These are phyloP conservation scores for Acleris literana DNA, from an alignment of 2,888 invertebrate genomes.

Conservation along the genomic window DNA sequence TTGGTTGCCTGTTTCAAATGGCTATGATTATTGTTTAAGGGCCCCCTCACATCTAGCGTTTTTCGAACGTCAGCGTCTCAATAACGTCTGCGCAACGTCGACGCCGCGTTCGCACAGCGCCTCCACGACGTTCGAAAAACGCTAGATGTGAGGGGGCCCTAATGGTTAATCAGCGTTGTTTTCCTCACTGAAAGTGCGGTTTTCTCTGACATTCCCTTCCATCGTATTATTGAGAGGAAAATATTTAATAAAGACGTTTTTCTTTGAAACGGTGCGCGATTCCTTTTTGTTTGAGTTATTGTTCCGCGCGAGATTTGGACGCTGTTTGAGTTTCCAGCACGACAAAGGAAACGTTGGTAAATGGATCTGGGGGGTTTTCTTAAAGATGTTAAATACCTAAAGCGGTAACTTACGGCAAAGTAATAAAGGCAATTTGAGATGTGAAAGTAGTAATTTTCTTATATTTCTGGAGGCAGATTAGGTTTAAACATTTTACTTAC, in stretches of 20 bases:
- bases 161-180: constrained; percentile 43
- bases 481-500: too few relatives aligned
- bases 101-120: too few relatives aligned
- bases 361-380: neutral
- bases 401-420: neutral
- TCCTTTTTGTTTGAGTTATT: constrained; percentile 40
- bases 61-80: too few relatives aligned
- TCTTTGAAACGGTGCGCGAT: constrained; percentile 53
- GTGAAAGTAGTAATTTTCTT: too few relatives aligned
- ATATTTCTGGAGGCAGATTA: too few relatives aligned
- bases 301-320: constrained; percentile 42
- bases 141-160: too few relatives aligned
- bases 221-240: constrained; percentile 55
- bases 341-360: constrained; percentile 45
- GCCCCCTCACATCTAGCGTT: too few relatives aligned
- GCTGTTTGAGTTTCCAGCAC: constrained; percentile 49
- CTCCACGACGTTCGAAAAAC: too few relatives aligned
- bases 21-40: too few relatives aligned
- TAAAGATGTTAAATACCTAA: neutral
- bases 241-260: constrained; percentile 67
- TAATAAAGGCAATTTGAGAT: neutral
- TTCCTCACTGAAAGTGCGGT: neutral
- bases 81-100: too few relatives aligned
- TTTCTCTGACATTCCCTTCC: constrained; percentile 9
- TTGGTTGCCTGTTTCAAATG: too few relatives aligned